These are phyloP conservation scores for Pecten maximus DNA, from an alignment of 2,888 invertebrate species.

Conservation along the genomic window DNA sequence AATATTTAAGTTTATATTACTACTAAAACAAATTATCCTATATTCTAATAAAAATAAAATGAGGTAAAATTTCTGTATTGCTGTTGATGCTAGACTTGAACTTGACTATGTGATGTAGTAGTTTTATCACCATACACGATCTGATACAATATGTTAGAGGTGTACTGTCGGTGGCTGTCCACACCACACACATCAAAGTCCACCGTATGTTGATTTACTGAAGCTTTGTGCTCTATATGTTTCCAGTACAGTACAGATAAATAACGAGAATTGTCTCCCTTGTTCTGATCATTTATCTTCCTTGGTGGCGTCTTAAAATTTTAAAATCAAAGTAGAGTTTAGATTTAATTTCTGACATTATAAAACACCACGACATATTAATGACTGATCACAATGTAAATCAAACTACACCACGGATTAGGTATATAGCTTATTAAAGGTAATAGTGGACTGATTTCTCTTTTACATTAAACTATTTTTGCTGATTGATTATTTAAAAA, in stretches of 20 bases:
- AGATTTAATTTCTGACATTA: not conserved
- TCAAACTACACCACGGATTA: not conserved
- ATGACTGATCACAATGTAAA: not conserved
- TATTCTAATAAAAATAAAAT: too few species aligned
- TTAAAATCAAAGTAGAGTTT: not conserved
- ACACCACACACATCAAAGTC: not conserved
- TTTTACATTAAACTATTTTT: not conserved
- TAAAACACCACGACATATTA: not conserved
- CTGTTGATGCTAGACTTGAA: not conserved
- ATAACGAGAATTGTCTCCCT: conserved; percentile 17
- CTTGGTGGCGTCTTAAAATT: not conserved
- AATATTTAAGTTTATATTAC: not conserved
- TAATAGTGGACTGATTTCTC: not conserved
- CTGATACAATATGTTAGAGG: not conserved
- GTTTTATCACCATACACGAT: not conserved
- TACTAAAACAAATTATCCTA: too few species aligned
- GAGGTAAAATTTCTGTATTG: not conserved
- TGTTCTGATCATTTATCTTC: not conserved
- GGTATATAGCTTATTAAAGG: not conserved
- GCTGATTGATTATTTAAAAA: not conserved
- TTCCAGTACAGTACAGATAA: not conserved
- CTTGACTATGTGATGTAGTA: not conserved
- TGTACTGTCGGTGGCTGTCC: not conserved
- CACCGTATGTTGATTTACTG: not conserved
- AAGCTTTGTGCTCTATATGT: not conserved